Percentiles rank a stretch among this genome's conserved stretches.
These are phyloP conservation scores for Saxicola maurus DNA, from an alignment of 2,797 vertebrate species.

Conservation along the genomic window DNA sequence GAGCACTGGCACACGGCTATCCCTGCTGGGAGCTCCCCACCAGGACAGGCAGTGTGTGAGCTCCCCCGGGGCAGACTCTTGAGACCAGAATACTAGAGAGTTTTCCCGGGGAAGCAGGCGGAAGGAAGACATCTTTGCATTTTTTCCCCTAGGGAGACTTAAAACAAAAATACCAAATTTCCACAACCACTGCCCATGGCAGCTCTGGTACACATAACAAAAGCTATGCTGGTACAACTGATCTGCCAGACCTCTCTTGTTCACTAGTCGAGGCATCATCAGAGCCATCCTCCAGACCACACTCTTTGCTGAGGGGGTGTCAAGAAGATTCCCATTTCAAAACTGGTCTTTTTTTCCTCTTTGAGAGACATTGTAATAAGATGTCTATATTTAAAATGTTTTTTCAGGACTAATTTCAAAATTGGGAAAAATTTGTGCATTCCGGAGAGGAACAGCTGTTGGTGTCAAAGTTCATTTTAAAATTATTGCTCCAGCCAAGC, in stretches of 20 bases:
- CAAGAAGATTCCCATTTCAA: not conserved
- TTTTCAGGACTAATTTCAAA: not conserved
- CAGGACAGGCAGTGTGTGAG: fast-evolving
- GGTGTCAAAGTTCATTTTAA: not conserved
- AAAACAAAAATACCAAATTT: not conserved
- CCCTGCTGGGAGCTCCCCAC: not conserved
- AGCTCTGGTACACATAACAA: fast-evolving
- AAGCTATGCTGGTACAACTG: fast-evolving
- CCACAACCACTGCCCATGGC: fast-evolving
- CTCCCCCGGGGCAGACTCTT: not conserved
- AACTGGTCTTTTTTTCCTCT: fast-evolving
- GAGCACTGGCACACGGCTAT: not conserved
- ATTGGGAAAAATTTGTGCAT: not conserved
- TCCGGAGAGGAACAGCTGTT: not conserved
- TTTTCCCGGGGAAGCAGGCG: not conserved
- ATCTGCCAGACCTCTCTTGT: not conserved
- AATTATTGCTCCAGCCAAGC: not conserved
- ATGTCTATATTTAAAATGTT: not conserved
- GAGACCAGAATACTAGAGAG: fast-evolving
- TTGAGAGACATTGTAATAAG: not conserved
- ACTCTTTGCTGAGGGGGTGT: fast-evolving
- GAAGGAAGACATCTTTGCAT: not conserved
- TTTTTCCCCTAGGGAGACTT: not conserved
- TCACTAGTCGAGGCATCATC: not conserved
- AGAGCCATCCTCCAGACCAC: too few relatives aligned